Evolutionary conservation across 2,113 vertebrate species (phyloP), one percentile per base, ranked within the genome.

Genomic region (Myotis yumanensis): DNA sequence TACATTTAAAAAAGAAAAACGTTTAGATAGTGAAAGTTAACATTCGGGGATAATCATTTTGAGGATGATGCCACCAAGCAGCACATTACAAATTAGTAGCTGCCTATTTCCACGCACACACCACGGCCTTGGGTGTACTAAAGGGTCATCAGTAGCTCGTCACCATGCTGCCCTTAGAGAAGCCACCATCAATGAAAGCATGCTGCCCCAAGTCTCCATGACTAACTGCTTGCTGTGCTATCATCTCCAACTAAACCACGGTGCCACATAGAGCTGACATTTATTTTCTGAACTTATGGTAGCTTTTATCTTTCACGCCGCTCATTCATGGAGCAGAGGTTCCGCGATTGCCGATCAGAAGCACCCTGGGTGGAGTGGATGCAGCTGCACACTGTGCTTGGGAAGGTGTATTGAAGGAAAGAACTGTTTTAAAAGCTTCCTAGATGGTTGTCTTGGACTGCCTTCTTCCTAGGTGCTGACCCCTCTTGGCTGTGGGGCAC

Each of bases 41-140:
- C 52, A 48, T 66, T 91, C 28, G 28, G 46, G 40, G 35, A 89
- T 77, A 86, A 83, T 80, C 83, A 62, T 40, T 79, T 89, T 71
- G n/a, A 71, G 30, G 69, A 11, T 30, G 76, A 64, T 54, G 37
- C 51, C 35, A 80, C 35, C n/a, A 40, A 68, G 32, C 37, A 48
- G 72, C 40, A 51, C 46, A 40, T 68, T 16, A 59, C 66, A 86
- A 79, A 48, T 62, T 15, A 84, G 52, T 1, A 2, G 20, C 37
- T 32, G 8, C 66, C 59, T n/a, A 2, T 59, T 32, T 83, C 22
- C 25, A 4, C 0, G 0, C 15, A 28, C 10, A 9, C 18, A 37
- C 7, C 2, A 0, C 12, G 5, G 12, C 5, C 0, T 75, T 32
- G 37, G 75, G 25, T 25, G 3, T 18, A 35, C 16, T 22, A 5